Conservation (phyloP, 1,140 invertebrate genomes). For the Tetragnatha versicolor region DNA sequence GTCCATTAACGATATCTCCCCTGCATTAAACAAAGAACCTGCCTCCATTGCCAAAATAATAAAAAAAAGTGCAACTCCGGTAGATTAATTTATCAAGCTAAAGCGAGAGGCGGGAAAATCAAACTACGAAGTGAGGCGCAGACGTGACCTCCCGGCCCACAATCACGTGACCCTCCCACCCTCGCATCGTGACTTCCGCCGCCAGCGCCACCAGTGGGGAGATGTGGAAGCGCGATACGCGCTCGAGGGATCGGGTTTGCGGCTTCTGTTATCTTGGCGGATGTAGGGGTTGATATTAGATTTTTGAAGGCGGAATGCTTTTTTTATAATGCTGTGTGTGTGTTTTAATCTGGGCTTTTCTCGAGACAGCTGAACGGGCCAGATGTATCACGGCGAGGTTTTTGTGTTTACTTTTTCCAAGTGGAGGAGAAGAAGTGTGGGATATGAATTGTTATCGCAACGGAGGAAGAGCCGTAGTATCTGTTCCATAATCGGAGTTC, state of each 20-base stretch:
- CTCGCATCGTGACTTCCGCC: conserved; percentile 21
- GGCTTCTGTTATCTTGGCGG: too few species aligned
- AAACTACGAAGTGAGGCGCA: conserved; percentile 1
- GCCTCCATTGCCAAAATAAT: too few species aligned
- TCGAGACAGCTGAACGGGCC: conserved; percentile 7
- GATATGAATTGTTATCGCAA: neutral
- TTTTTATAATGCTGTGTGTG: too few species aligned
- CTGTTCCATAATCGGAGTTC: too few species aligned
- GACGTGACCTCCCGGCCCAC: conserved; percentile 30
- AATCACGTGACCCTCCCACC: conserved; percentile 24
- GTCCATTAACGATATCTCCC: too few species aligned
- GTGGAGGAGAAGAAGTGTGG: neutral
- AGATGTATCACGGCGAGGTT: neutral
- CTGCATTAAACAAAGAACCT: too few species aligned
- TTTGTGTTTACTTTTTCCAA: neutral
- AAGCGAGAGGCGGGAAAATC: neutral
- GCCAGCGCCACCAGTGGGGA: neutral
- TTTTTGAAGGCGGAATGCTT: too few species aligned
- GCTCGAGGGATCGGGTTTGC: too few species aligned
- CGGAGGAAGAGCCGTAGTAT: too few species aligned
- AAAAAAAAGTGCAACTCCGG: neutral
- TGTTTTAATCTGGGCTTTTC: neutral
- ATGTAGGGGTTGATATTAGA: too few species aligned
- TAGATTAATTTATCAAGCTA: conserved; percentile 33
- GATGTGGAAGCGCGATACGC: neutral